Base-by-base conservation (phyloP, 2,797 vertebrate genomes). In the Fratercula arctica region DNA sequence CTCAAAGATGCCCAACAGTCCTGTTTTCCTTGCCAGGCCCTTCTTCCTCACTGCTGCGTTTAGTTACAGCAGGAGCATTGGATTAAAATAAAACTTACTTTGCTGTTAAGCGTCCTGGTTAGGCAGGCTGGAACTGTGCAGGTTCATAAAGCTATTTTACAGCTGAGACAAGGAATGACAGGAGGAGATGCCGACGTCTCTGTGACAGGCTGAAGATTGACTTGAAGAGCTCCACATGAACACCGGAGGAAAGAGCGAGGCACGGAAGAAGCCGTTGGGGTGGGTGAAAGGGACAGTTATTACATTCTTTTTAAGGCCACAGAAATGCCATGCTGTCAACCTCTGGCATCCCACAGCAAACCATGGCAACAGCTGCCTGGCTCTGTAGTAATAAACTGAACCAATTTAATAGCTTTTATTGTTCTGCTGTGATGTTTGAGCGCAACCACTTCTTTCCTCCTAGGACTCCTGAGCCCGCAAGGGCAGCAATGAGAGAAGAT, bases 391-490 rank as follows among this genome's bases (percentile, higher is more conserved):
- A 99, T 99, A 99, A 99, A 99, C 98, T 97, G 98, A 97, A 98
- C 98, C 99, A 99, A 99, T 99, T 99, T 99, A 99, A 99, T 98
- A 84, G 98, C 98, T 99, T 99, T 99, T 99, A 99, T 99, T 99
- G 99, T 99, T 99, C 98, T 99, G 98, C 98, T 98, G 98, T 96
- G 98, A 98, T 98, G 98, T 98, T 98, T 98, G 98, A 98, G 98
- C 95, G 96, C 97, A 98, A 98, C 98, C 98, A 98, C 98, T 99
- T 96, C 95, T 98, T 99, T 97, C 98, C 98, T 97, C 99, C 95
- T 96, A 99, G 99, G 99, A 99, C 98, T 98, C 97, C 92, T 64
- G 93, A 98, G 98, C 98, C 99, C 98, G 95, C 98, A 97, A 98
- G 99, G 98, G 98, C 98, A 97, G 98, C 99, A 99, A 99, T 99